Base-by-base conservation (phyloP, 2,888 invertebrate species). In the Lasioglossum vierecki region DNA sequence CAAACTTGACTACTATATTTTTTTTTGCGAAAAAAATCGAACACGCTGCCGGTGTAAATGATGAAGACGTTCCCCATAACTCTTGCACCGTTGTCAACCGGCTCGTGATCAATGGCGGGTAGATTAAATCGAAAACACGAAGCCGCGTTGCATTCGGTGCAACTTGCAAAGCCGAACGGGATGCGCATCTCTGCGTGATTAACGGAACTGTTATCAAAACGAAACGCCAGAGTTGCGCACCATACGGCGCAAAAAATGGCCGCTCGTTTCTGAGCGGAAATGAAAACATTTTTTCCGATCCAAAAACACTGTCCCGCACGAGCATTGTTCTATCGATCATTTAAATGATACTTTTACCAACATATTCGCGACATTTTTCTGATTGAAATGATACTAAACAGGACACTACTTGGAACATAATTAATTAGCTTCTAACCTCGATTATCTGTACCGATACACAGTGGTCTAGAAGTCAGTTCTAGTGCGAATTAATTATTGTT, bases 41-140 rank as follows among this genome's bases (percentile, higher is more conserved):
- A 66, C 18, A 8, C 6, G 9, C 22, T 35, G 44, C 30, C 53
- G 22, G 39, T 22, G 35, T 53, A 73, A 73, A 73, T 53, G 73
- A 73, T 53, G 53, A 53, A 35, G 53, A 73, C 35, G 53, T 3
- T 49, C 39, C 30, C 53, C 26, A 53, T 49, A 35, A 73, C 73
- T 73, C 35, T 35, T 73, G 53, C 73, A 53, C 22, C 73, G 53
- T n/a, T 73, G 73, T 73, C 49, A 57, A 73, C 73, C 53, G 35
- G 73, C 22, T n/a, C 35, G 22, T 53, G 73, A 73, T 73, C 35
- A 30, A 73, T 53, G 73, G 53, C 13, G 73, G 0, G 39, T 22
- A 30, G 53, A 53, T 26, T 73, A 53, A 57, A 73, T 73, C 53
- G 53, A 57, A 53, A 53, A 35, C 53, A 35, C 35, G 22, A 35